Conservation (phyloP, 2,797 vertebrate species). For the Gymnoscopelus microlampas region DNA sequence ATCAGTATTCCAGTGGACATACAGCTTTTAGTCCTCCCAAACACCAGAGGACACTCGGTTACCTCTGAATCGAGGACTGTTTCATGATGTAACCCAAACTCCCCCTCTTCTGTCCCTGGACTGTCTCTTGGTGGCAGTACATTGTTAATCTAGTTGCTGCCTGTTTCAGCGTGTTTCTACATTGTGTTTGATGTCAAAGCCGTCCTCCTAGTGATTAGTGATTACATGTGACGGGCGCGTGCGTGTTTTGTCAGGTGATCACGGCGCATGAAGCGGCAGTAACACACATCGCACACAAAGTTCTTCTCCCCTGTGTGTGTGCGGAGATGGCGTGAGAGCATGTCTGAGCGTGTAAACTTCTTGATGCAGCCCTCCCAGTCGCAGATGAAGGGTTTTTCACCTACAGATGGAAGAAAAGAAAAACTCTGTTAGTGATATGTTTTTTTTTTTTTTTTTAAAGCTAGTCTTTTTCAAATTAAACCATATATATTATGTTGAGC, state of each 20-base stretch:
- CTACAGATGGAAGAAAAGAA: slow-evolving; percentile 49
- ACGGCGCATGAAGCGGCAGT: slow-evolving; percentile 84
- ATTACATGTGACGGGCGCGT: slow-evolving; percentile 26
- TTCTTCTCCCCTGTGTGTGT: no score
- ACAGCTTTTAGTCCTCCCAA: no score
- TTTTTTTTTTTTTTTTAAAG: neutral
- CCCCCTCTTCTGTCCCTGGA: no score
- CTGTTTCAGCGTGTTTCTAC: no score
- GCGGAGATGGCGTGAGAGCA: slow-evolving; percentile 81
- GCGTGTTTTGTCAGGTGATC: slow-evolving; percentile 85
- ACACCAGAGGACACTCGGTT: no score
- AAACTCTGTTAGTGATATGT: neutral
- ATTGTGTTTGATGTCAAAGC: slow-evolving; percentile 61
- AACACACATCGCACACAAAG: slow-evolving; percentile 74
- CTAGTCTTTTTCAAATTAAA: neutral
- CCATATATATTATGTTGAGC: neutral
- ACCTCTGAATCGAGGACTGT: no score
- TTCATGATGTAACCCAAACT: no score
- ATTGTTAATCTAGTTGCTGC: no score
- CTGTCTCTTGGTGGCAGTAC: no score
- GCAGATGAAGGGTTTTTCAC: slow-evolving; percentile 85
- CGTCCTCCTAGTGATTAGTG: no score
- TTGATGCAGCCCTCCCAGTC: slow-evolving; percentile 85
- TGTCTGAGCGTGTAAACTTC: slow-evolving; percentile 84
- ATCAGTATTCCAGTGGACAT: no score